Conservation (phyloP, 2,888 invertebrate genomes). For the Scaptomyza reducta region DNA sequence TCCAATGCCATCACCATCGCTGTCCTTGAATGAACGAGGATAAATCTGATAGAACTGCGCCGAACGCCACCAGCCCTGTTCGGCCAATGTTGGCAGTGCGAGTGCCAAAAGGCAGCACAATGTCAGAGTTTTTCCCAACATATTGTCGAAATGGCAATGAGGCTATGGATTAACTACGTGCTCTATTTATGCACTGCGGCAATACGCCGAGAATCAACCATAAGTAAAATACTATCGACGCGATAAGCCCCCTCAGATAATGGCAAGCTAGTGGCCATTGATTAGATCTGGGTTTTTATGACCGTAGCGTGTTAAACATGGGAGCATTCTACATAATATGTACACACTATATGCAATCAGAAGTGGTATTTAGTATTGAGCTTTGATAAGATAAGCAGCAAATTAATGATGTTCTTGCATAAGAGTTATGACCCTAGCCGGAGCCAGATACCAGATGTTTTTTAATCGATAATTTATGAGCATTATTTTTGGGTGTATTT, state of each 20-base stretch:
- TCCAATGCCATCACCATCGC: constrained; percentile 92
- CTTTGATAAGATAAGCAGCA: constrained; percentile 46
- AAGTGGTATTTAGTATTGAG: constrained; percentile 26
- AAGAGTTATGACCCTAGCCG: constrained; percentile 33
- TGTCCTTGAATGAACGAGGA: constrained; percentile 93
- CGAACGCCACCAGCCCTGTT: constrained; percentile 90
- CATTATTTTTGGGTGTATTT: constrained; percentile 16
- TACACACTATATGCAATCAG: background rate
- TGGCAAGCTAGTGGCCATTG: constrained; percentile 35
- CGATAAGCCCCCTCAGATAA: constrained; percentile 47
- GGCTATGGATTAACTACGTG: constrained; percentile 41
- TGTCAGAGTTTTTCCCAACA: constrained; percentile 42
- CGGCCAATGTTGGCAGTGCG: constrained; percentile 46
- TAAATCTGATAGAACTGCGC: constrained; percentile 94
- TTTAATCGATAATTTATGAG: constrained; percentile 39
- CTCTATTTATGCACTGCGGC: constrained; percentile 56
- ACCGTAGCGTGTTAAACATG: constrained; percentile 8
- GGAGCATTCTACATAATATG: background rate
- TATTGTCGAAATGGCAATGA: constrained; percentile 37
- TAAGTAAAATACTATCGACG: constrained; percentile 35
- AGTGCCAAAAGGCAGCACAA: constrained; percentile 55
- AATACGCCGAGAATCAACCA: background rate
- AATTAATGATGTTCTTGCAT: constrained; percentile 44
- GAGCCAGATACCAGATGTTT: constrained; percentile 8
- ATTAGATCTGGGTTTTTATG: constrained; percentile 59